Base-by-base conservation (phyloP, 1,140 invertebrate species). In the Chelonus insularis region DNA sequence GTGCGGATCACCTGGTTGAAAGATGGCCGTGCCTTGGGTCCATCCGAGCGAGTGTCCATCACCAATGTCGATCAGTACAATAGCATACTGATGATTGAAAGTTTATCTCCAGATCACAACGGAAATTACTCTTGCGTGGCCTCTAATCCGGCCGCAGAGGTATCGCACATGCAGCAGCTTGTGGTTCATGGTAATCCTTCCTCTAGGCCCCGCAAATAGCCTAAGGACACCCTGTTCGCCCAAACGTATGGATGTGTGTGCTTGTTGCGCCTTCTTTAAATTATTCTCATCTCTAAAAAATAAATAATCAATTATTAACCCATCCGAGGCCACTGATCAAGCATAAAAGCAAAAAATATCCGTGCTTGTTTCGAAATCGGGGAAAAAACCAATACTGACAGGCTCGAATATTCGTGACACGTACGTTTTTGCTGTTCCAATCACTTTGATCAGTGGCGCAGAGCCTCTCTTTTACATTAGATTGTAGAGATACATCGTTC, bases 111-210 rank as follows among this genome's bases (percentile, higher is more conserved):
- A 70, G 85, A 88, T 71, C 88, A 92, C 79, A 90, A 90, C 65
- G 90, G 90, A 67, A 89, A 90, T 80, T 90, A 91, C 78, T 87
- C 88, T 36, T 91, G 89, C 77, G 84, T 88, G 68, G 89, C 89
- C 61, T 82, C 85, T 65, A 91, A 91, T 75, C 81, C 85, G 45
- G 90, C 89, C 60, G 89, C 88, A 60, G 86, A 89, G 77, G 87
- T 89, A 77, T 85, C 86, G 58, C 86, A 88, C 73, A 88, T 88
- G 58, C 89, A 90, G 77, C 85, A 86, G 68, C 84, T 93, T 67
- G 83, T 87, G 80, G 90, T 93, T 76, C 90, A 93, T 80, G 91
- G 91, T 93, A 90, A 90, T 83, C 80, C 75, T 80, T 32, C 73
- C 72, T 81, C 71, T 74, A 73, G 72, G 72, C 72, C 64, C 71